Percentiles rank a stretch among this genome's conserved stretches.
Conservation (phyloP, 2,888 invertebrate genomes). For the Sclerodermus sp. region DNA sequence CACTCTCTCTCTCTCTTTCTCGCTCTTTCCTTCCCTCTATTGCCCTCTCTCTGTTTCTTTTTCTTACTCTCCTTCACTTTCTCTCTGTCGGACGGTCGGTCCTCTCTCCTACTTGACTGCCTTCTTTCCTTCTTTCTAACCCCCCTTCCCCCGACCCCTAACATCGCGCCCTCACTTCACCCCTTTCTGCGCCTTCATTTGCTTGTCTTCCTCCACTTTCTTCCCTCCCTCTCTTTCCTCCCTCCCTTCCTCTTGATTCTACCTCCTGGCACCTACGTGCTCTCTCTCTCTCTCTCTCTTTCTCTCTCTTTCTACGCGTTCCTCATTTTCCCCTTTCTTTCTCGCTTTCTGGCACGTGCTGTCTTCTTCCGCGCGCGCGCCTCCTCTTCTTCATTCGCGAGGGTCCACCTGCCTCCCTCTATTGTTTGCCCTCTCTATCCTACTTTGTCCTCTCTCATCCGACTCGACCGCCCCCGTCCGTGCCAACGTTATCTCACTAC, state of each 20-base stretch:
- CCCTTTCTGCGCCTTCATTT: background rate
- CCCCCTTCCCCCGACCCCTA: slow-evolving; percentile 1
- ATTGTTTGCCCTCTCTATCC: background rate
- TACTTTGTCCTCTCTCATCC: slow-evolving; percentile 2
- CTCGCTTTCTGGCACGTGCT: too few species aligned
- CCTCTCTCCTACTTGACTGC: slow-evolving; percentile 11
- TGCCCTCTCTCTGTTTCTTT: slow-evolving; percentile 4
- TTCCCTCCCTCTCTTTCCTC: background rate
- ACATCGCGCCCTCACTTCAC: slow-evolving; percentile 6
- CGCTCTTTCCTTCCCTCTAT: background rate
- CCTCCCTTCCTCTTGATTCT: background rate
- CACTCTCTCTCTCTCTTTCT: slow-evolving; percentile 5
- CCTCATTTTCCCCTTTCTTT: background rate
- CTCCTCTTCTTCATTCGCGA: slow-evolving; percentile 17
- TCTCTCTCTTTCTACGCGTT: slow-evolving; percentile 1
- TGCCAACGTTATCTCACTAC: slow-evolving; percentile 44
- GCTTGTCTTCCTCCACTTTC: background rate
- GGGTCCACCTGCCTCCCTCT: slow-evolving; percentile 8
- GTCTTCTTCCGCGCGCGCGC: background rate
- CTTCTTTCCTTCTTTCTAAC: background rate
- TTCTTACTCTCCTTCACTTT: slow-evolving; percentile 1
- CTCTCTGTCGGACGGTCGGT: too few species aligned
- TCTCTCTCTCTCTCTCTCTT: background rate
- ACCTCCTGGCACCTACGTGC: background rate
- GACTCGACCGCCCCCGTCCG: slow-evolving; percentile 13